Conservation (phyloP, 2,113 vertebrate genomes). For the Perca fluviatilis region DNA sequence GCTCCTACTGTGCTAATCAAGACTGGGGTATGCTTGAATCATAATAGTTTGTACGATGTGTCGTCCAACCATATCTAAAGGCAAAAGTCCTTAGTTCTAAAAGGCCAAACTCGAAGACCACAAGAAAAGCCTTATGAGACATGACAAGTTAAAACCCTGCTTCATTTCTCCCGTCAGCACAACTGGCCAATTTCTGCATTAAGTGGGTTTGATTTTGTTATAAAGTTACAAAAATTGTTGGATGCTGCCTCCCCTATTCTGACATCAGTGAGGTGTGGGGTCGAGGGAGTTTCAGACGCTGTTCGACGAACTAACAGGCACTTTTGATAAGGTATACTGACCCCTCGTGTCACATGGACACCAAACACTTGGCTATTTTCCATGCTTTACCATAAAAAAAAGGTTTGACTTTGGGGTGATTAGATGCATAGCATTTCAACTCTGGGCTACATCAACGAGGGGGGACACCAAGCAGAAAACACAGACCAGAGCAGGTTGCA, state of each 20-base stretch:
- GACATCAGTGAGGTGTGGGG: too few species aligned
- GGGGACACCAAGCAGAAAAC: neutral
- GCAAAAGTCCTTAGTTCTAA: neutral
- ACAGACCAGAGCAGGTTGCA: slow-evolving; percentile 9
- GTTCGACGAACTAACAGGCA: neutral
- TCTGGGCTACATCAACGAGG: slow-evolving; percentile 14
- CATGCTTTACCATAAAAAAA: slow-evolving; percentile 27
- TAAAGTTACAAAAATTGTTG: neutral
- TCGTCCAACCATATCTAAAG: neutral
- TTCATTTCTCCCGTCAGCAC: neutral
- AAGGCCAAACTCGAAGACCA: neutral
- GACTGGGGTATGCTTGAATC: neutral
- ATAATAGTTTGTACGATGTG: neutral
- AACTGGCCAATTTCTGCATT: neutral
- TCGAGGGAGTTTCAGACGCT: neutral
- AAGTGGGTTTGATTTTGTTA: neutral
- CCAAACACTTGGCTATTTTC: slow-evolving; percentile 22
- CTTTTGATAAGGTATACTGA: neutral
- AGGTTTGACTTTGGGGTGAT: slow-evolving; percentile 1
- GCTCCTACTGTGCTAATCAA: slow-evolving; percentile 20
- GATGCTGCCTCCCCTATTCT: too few species aligned
- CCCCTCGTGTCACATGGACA: neutral
- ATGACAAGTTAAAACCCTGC: neutral
- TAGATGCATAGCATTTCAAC: neutral
- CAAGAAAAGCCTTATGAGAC: neutral